Evolutionary conservation across 2,113 vertebrate genomes (phyloP).

Genomic region (Hypomesus transpacificus): DNA sequence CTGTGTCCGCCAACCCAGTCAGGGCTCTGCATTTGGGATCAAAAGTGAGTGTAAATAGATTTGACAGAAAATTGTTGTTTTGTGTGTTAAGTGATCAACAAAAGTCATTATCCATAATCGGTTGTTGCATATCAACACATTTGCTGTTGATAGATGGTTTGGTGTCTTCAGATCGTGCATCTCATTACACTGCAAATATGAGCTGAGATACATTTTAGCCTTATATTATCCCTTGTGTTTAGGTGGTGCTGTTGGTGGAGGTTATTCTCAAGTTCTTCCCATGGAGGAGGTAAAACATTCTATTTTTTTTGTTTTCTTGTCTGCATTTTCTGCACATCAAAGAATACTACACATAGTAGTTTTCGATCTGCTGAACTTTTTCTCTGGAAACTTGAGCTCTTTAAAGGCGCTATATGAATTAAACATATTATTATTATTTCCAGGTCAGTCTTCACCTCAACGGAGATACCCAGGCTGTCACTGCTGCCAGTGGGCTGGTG

Average conservation of each 20-base stretch:
- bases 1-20: conserved; percentile 80
- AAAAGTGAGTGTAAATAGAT: conserved; percentile 68
- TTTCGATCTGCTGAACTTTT: too few species aligned
- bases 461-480: conserved; percentile 83
- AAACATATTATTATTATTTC: conserved; percentile 21
- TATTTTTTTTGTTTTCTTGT: not conserved
- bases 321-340: too few species aligned
- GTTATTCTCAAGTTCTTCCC: conserved; percentile 83
- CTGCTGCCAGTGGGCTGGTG: conserved; percentile 80
- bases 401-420: not conserved
- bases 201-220: not conserved
- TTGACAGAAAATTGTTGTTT: not conserved
- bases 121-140: not conserved
- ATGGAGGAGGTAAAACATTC: conserved; percentile 80
- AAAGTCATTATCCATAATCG: too few species aligned
- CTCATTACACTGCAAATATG: not conserved
- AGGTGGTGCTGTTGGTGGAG: conserved; percentile 84
- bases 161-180: not conserved
- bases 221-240: not conserved
- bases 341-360: too few species aligned
- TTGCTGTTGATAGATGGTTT: not conserved
- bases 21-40: conserved; percentile 80
- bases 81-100: not conserved
- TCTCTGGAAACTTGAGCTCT: not conserved
- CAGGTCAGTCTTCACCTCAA: conserved; percentile 85